Conservation (phyloP, 2,797 vertebrate genomes). For the Poecilia wingei region DNA sequence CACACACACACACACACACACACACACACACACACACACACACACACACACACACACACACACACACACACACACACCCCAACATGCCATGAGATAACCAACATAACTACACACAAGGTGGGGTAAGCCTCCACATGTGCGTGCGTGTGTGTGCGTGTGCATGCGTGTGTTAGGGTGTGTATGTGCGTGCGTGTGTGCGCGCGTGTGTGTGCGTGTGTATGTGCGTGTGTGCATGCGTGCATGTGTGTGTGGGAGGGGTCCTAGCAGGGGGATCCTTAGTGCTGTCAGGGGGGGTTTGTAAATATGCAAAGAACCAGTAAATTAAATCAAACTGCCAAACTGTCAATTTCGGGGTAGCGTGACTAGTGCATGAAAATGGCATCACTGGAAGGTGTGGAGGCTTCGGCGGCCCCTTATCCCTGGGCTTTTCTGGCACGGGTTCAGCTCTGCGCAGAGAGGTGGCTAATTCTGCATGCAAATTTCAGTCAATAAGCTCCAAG, state of each 20-base stretch:
- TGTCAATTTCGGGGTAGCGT: constrained; percentile 97
- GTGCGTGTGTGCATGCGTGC: constrained; percentile 55
- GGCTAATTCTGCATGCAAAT: constrained; percentile 99
- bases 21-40: constrained; percentile 84
- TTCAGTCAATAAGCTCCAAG: constrained; percentile 99
- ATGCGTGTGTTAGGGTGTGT: constrained; percentile 63
- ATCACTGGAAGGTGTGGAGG: constrained; percentile 96
- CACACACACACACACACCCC: constrained; percentile 82
- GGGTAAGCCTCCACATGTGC: constrained; percentile 32
- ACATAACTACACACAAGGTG: constrained; percentile 86
- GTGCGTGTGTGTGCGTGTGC: neutral
- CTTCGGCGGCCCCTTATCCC: constrained; percentile 88
- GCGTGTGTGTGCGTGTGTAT: constrained; percentile 6
- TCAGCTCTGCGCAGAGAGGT: constrained; percentile 95
- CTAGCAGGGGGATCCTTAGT: constrained; percentile 92
- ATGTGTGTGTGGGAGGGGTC: constrained; percentile 12
- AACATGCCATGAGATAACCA: constrained; percentile 93
- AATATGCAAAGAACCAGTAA: constrained; percentile 99
- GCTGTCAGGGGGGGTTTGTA: constrained; percentile 87
- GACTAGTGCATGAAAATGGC: constrained; percentile 95
- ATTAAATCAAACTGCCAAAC: constrained; percentile 99
- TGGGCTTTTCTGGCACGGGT: constrained; percentile 93
- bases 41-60: too few relatives aligned
- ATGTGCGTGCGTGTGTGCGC: accelerated
- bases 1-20: too few relatives aligned